Evolutionary conservation across 2,113 vertebrate species (phyloP).

Genomic region (Motacilla tschutschensis): DNA sequence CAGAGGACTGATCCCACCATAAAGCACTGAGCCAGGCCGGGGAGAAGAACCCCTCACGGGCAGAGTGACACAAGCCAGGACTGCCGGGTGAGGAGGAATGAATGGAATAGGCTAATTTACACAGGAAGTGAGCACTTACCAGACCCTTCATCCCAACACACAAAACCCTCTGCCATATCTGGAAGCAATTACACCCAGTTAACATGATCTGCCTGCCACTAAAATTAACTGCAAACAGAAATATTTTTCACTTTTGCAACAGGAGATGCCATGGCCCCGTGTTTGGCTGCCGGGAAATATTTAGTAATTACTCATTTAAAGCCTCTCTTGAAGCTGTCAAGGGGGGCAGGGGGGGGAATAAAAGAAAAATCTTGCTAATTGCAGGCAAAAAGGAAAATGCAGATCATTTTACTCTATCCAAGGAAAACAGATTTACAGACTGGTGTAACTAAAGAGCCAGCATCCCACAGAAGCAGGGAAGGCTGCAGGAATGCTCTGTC

Average conservation of each 20-base stretch:
- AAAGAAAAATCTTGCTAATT: conserved; percentile 66
- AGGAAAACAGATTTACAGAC: not conserved
- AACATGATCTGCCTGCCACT: conserved; percentile 92
- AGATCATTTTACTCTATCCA: conserved; percentile 2
- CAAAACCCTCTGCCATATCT: conserved; percentile 87
- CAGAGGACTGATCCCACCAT: conserved; percentile 3
- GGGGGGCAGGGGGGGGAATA: not conserved
- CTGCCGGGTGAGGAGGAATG: conserved; percentile 74
- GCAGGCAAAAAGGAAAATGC: conserved; percentile 24
- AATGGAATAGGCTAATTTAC: conserved; percentile 88
- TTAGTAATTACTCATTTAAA: conserved; percentile 85
- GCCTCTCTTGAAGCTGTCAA: conserved; percentile 73
- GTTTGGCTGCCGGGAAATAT: conserved; percentile 81
- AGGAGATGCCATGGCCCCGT: conserved; percentile 74
- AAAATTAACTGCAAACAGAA: conserved; percentile 90
- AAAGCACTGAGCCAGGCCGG: conserved; percentile 2
- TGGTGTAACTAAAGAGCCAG: not conserved
- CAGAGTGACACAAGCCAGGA: conserved; percentile 86
- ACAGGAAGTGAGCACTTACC: conserved; percentile 94
- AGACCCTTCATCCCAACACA: conserved; percentile 84
- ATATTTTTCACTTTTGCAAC: conserved; percentile 85
- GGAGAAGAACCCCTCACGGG: not conserved
- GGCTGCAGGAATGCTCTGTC: not conserved
- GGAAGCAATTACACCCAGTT: conserved; percentile 94
- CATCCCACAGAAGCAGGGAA: not conserved